phyloP scores from a whole-genome alignment of 64 coral and sea anemone genomes.

The Montipora sp. region DNA sequence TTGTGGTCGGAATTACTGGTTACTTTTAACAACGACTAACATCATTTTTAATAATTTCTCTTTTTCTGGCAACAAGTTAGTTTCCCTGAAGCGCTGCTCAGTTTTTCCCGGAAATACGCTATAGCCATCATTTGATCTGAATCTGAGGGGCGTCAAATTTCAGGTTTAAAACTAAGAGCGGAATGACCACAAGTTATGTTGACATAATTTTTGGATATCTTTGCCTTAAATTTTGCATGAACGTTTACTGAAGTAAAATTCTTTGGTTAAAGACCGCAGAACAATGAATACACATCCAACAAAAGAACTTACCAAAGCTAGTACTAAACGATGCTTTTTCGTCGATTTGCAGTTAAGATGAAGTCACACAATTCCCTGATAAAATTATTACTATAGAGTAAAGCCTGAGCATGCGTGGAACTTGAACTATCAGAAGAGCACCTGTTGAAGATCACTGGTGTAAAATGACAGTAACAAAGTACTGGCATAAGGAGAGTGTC shows the following conservation, averaged over 20 bases:
- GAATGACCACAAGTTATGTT: neutral
- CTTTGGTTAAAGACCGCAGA: neutral
- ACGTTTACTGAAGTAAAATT: neutral
- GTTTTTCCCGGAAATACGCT: neutral
- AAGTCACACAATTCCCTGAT: conserved; percentile 19
- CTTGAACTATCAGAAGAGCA: neutral
- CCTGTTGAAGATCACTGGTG: conserved; percentile 26
- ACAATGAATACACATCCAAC: neutral
- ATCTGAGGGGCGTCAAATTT: neutral
- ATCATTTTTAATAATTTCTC: neutral
- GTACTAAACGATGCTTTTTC: neutral
- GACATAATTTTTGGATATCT: neutral
- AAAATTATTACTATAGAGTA: conserved; percentile 40
- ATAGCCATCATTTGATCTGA: too few relatives aligned
- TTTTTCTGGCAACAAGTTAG: too few relatives aligned
- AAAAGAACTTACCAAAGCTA: conserved; percentile 9
- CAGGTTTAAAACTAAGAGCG: neutral
- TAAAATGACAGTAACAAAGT: conserved; percentile 40
- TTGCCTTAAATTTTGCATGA: neutral
- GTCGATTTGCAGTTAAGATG: neutral
- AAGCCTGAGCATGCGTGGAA: neutral
- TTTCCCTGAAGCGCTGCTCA: neutral
- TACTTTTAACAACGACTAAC: neutral
- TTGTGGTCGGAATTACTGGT: neutral
- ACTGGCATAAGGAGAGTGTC: neutral